These are phyloP conservation scores for Micoletzkya japonica DNA, from an alignment of 2,888 invertebrate genomes.

Conservation along the genomic window DNA sequence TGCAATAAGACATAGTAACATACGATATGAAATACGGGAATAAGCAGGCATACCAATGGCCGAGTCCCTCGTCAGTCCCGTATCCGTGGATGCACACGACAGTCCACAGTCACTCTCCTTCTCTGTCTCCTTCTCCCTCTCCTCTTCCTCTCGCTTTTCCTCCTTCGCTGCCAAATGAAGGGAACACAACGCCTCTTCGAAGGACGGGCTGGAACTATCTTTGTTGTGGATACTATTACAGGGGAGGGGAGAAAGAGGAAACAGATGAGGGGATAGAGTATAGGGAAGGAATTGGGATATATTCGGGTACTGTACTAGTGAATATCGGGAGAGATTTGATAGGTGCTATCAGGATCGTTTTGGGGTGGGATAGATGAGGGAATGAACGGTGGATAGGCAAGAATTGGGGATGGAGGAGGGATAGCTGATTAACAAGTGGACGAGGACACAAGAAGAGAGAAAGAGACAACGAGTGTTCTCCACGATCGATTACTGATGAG, in stretches of 20 bases:
- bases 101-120: constrained; percentile 22
- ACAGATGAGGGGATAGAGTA: constrained; percentile 4
- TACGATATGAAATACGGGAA: too few species aligned
- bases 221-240: not conserved
- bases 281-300: not conserved
- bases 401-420: too few species aligned
- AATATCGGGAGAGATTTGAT: too few species aligned
- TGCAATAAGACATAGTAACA: too few species aligned
- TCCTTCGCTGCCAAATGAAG: constrained; percentile 24
- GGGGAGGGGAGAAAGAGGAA: not conserved
- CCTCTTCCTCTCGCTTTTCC: not conserved
- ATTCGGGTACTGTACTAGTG: too few species aligned
- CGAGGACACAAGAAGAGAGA: not conserved
- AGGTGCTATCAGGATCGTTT: too few species aligned
- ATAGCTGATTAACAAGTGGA: too few species aligned
- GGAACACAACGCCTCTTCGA: constrained; percentile 27
- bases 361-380: too few species aligned
- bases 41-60: constrained; percentile 23
- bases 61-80: constrained; percentile 24
- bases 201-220: constrained; percentile 17
- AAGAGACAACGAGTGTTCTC: not conserved
- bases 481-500: too few species aligned
- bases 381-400: too few species aligned
- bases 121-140: not conserved
- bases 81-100: constrained; percentile 22